Conservation (phyloP, 2,888 invertebrate species). For the Nephrotoma guestfalica region DNA sequence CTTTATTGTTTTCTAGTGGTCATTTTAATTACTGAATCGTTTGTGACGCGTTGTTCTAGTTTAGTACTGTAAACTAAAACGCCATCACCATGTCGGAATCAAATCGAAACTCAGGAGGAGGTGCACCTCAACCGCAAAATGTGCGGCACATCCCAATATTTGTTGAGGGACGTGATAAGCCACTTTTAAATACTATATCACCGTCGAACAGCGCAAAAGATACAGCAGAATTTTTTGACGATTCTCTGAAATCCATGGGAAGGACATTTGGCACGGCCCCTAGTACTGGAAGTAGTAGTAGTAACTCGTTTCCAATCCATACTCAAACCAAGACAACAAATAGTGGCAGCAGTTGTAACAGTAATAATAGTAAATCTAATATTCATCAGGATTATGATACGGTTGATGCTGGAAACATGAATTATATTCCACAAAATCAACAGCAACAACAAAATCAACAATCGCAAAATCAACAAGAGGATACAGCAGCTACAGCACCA, state of each 20-base stretch:
- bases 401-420: background rate
- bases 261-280: background rate
- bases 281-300: background rate
- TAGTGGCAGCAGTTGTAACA: background rate
- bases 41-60: background rate
- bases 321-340: background rate
- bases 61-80: background rate
- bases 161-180: constrained; percentile 65
- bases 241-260: background rate
- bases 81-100: background rate
- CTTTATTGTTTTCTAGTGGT: background rate
- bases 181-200: constrained; percentile 44
- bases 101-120: background rate
- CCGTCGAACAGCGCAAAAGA: constrained; percentile 20
- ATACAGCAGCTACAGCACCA: constrained; percentile 16
- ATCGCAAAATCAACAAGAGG: constrained; percentile 20
- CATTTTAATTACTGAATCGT: background rate
- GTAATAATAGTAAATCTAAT: background rate
- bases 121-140: constrained; percentile 22
- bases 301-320: background rate
- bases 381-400: background rate
- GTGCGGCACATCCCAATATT: constrained; percentile 70
- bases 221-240: background rate
- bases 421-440: background rate
- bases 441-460: constrained; percentile 13